phyloP scores from a whole-genome alignment of 2,113 vertebrate species.

The Dasyornis broadbenti region DNA sequence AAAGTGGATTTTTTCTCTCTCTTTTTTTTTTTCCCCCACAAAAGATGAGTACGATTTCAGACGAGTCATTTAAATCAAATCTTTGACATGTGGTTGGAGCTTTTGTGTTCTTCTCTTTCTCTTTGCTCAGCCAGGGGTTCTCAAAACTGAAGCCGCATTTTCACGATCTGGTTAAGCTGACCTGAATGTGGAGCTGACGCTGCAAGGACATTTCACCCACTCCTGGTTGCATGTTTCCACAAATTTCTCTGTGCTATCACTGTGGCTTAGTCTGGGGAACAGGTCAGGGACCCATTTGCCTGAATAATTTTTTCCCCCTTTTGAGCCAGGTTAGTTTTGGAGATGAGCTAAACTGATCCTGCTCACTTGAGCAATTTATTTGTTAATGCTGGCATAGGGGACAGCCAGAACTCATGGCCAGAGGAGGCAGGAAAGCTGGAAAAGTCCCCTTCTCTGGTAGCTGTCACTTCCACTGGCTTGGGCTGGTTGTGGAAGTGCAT shows the following conservation, averaged over 20 bases:
- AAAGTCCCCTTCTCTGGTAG: not conserved
- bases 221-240: not conserved
- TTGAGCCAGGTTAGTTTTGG: not conserved
- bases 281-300: not conserved
- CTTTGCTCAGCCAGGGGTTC: slow-evolving; percentile 54
- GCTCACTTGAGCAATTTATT: not conserved
- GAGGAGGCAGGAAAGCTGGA: not conserved
- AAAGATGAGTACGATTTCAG: not conserved
- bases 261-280: not conserved
- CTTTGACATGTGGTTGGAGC: slow-evolving; percentile 53
- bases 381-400: not conserved
- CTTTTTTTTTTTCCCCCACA: not conserved
- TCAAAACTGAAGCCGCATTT: slow-evolving; percentile 34
- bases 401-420: not conserved
- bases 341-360: not conserved
- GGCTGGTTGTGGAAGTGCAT: not conserved
- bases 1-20: not conserved
- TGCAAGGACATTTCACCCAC: not conserved
- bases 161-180: slow-evolving; percentile 49
- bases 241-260: not conserved
- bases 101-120: slow-evolving; percentile 56
- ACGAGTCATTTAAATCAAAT: slow-evolving; percentile 55
- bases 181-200: slow-evolving; percentile 12
- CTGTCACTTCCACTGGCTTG: not conserved
- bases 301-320: not conserved